phyloP scores from a whole-genome alignment of 2,888 invertebrate species.

The Parasteatoda lunata region DNA sequence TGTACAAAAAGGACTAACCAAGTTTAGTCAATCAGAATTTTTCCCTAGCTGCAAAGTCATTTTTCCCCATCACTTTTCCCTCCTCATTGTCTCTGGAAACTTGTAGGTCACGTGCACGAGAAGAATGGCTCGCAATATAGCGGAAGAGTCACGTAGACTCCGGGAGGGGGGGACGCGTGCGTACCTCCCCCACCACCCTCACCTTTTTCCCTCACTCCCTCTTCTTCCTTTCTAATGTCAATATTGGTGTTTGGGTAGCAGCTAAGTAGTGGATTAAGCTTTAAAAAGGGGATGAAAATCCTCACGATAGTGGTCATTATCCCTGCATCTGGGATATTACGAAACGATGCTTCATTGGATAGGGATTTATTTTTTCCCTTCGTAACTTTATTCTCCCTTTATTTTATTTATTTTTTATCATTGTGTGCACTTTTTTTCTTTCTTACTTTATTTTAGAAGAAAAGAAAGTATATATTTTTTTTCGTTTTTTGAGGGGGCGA shows the following conservation, averaged over 20 bases:
- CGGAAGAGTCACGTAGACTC: constrained; percentile 46
- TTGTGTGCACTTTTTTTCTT: too few species aligned
- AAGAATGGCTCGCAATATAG: constrained; percentile 65
- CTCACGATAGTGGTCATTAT: constrained; percentile 64
- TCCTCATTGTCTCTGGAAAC: constrained; percentile 36
- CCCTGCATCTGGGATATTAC: constrained; percentile 68
- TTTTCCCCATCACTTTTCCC: constrained; percentile 2
- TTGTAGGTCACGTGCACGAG: constrained; percentile 61
- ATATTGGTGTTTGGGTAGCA: constrained; percentile 68
- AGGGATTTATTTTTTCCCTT: constrained; percentile 42
- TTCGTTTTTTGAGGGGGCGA: constrained; percentile 1
- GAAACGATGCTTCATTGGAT: constrained; percentile 64
- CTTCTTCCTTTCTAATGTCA: constrained; percentile 51
- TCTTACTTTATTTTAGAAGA: too few species aligned
- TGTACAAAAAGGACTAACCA: too few species aligned
- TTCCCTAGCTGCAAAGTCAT: background rate
- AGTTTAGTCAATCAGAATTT: background rate
- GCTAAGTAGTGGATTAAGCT: constrained; percentile 69
- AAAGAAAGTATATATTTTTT: background rate
- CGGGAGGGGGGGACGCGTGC: constrained; percentile 16
- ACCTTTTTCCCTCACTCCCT: background rate
- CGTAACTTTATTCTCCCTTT: background rate
- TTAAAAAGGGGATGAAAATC: constrained; percentile 65
- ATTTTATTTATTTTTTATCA: background rate
- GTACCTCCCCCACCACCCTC: background rate